Conservation (phyloP, 2,888 invertebrate genomes). For the Caenorhabditis virilis region DNA sequence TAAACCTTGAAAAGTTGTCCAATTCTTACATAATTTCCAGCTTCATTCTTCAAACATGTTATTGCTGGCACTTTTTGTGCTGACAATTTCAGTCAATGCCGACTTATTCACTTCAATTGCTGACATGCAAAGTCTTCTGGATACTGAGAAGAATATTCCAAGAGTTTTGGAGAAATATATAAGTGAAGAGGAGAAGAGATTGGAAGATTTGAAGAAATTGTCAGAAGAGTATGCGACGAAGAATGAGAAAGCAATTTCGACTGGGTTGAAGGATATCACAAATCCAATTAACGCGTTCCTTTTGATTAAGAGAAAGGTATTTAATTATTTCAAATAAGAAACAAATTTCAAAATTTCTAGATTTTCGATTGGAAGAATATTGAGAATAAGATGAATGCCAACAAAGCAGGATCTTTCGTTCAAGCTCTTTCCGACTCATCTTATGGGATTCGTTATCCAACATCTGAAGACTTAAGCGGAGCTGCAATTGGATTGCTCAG, state of each 20-base stretch:
- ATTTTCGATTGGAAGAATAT: slow-evolving; percentile 52
- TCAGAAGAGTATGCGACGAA: slow-evolving; percentile 57
- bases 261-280: slow-evolving; percentile 66
- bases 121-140: slow-evolving; percentile 70
- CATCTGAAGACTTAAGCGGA: slow-evolving; percentile 86
- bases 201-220: slow-evolving; percentile 62
- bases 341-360: slow-evolving; percentile 13
- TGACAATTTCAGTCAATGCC: slow-evolving; percentile 5
- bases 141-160: slow-evolving; percentile 70
- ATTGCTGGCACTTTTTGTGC: slow-evolving; percentile 11
- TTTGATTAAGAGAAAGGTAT: slow-evolving; percentile 71
- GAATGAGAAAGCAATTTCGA: slow-evolving; percentile 59
- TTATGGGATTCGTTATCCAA: slow-evolving; percentile 70
- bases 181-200: slow-evolving; percentile 68
- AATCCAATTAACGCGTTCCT: slow-evolving; percentile 72
- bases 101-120: slow-evolving; percentile 72
- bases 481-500: slow-evolving; percentile 91
- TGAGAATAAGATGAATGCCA: slow-evolving; percentile 59
- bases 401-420: slow-evolving; percentile 57
- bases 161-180: slow-evolving; percentile 69
- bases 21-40: too few species aligned
- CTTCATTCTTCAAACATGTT: slow-evolving; percentile 3
- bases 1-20: too few species aligned
- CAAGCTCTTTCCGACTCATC: slow-evolving; percentile 44
- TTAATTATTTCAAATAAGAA: neutral